Evolutionary conservation across 37 sponge, comb jelly and placozoan genomes (phyloP), one percentile per base, ranked within the genome.

Genomic region (Spongilla lacustris): DNA sequence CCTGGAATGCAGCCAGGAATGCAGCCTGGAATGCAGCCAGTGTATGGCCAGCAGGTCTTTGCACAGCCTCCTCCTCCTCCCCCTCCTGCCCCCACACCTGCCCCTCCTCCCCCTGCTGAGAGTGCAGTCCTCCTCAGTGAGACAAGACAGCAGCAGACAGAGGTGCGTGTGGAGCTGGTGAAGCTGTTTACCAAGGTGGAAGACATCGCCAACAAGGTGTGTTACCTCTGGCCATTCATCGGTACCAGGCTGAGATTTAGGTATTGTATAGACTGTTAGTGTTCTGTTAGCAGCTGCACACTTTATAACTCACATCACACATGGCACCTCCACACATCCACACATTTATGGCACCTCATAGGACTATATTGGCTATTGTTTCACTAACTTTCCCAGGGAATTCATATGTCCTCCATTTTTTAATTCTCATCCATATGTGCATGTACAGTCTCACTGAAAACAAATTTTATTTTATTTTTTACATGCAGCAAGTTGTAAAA

Each of bases 141-240:
- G 73, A 89, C 92, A 14, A 81, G 89, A 50, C 93, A 96, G 31
- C 96, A 90, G 36, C 85, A 90, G 71, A 88, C 96, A 11, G 98
- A 97, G 50, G 87, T 95, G 49, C 83, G 90, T 58, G 66, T 87
- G 71, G 95, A 95, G 80, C 34, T 97, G 36, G 76, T 81, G 13
- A 97, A 95, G 83, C 49, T 97, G 28, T 67, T 74, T 69, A 68
- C 75, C 71, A 95, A 95, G 66, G 26, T 97, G 38, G 96, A 97
- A 1, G 96, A 95, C 19, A 80, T 97, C 26, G 24, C 73, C 9
- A 72, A 70, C 48, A 97, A 97, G 79, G 88, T 90, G 88, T 90
- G 79, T 26, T 31, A 13, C 12, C 22, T 41, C 41, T 41, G 6
- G 41, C 41, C 41, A 41, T 41, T 9, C 41, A 41, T 37, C 21